Evolutionary conservation across 2,113 vertebrate genomes (phyloP).

Genomic region (Ammodramus savannarum): DNA sequence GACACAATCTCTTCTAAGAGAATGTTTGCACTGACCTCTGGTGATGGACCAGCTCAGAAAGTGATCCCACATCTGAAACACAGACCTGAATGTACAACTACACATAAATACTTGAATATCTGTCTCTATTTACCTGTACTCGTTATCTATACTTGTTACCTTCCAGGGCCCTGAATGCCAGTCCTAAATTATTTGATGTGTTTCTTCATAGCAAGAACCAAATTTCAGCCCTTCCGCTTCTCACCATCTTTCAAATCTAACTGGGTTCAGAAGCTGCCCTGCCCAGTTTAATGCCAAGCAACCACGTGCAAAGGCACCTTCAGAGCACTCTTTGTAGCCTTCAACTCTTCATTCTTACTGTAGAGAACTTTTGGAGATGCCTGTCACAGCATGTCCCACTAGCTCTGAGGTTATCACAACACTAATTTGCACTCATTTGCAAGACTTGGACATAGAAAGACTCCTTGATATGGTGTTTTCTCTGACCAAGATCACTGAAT

Average conservation of each 20-base stretch:
- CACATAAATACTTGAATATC: background rate
- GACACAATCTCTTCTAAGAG: background rate
- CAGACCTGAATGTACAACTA: background rate
- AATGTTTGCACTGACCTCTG: background rate
- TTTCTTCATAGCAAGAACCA: background rate
- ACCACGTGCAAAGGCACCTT: background rate
- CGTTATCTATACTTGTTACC: background rate
- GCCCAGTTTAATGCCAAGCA: background rate
- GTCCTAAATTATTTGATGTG: background rate
- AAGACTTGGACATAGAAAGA: background rate
- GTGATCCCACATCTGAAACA: background rate
- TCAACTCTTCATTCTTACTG: background rate
- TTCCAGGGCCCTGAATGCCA: background rate
- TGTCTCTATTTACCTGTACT: background rate
- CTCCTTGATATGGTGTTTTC: fast-evolving
- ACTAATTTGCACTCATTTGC: background rate
- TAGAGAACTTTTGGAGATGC: background rate
- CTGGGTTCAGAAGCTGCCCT: background rate
- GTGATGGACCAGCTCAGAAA: background rate
- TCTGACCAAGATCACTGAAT: background rate
- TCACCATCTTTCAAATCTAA: background rate
- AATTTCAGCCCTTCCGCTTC: background rate
- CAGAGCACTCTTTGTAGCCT: background rate
- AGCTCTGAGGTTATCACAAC: background rate
- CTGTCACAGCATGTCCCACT: background rate